Base-by-base conservation (phyloP, 1,140 invertebrate genomes). In the Archivesica marissinica region DNA sequence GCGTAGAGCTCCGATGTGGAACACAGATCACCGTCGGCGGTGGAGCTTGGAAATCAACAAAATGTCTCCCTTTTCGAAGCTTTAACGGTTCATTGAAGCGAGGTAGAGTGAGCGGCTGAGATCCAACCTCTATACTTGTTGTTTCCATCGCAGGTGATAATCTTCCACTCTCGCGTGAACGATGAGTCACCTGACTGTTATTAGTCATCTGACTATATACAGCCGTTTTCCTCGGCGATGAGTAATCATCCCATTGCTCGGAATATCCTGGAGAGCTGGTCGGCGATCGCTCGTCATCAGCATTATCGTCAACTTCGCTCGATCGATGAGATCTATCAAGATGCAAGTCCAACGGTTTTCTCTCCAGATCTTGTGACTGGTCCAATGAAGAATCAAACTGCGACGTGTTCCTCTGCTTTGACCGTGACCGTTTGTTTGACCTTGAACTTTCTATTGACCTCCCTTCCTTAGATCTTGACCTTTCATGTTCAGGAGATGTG, bases 1-100 rank as follows among this genome's bases (percentile, higher is more conserved):
- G 76, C 41, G 79, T 41, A 52, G 75, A 70, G 23, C 78, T 81
- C 23, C 86, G 50, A 77, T 89, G 82, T 35, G 88, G 88, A 1
- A 89, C 88, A 79, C 88, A 88, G 2, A 89, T 68, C 9, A 89
- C 82, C 0, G 88, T 87, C 39, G 85, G 85, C 23, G 83, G 82
- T 20, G 85, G 86, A 25, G 70, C 20, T 44, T 78, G 41, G 70
- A 66, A 77, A 38, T 85, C 82, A 13, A 77, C 82, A 85, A 85
- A 85, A 2, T 85, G 41, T 41, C 82, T 39, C 23, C 75, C 82
- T 77, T 85, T 83, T 0, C 52, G 47, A 7, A 83, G 33, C 44
- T 83, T 83, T 52, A 83, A 41, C 7, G 68, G 68, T 47, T 83
- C 80, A 47, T 83, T 83, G 75, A 83, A 83, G 23, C 80, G 74